phyloP scores from a whole-genome alignment of 2,113 vertebrate genomes.

The Pygoscelis antarcticus region DNA sequence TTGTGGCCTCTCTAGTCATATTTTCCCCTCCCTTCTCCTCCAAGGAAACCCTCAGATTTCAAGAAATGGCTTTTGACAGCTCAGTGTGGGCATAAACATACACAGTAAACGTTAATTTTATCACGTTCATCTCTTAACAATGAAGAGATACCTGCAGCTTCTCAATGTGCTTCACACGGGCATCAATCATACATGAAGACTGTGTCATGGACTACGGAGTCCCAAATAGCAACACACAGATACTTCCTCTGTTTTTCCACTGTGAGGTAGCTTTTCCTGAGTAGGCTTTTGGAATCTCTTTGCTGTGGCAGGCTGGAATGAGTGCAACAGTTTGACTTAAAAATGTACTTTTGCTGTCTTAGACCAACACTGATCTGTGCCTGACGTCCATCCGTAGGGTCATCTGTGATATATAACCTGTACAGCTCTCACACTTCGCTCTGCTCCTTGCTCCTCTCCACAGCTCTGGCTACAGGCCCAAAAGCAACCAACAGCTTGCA shows the following conservation, averaged over 20 bases:
- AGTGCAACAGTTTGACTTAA: no score
- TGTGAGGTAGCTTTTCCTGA: not conserved
- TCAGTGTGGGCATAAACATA: not conserved
- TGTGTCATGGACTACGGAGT: fast-evolving
- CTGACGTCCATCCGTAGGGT: fast-evolving
- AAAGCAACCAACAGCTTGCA: not conserved
- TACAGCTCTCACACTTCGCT: fast-evolving
- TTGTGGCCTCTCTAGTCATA: not conserved
- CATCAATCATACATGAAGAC: fast-evolving
- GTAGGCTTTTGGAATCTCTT: no score
- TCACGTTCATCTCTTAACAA: not conserved
- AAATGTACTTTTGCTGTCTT: not conserved
- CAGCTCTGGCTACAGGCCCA: fast-evolving
- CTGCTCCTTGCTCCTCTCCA: not conserved
- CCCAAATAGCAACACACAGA: fast-evolving
- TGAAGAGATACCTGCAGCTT: not conserved
- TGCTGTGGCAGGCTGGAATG: not conserved
- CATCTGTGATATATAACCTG: fast-evolving
- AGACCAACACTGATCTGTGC: no score
- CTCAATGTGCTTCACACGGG: fast-evolving
- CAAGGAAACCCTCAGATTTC: not conserved
- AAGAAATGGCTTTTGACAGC: not conserved
- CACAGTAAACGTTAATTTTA: not conserved
- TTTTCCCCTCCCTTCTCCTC: not conserved
- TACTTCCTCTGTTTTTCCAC: not conserved